A percentile compares a stretch with the other conserved stretches of the same genome.
These are phyloP conservation scores for Macrobrachium nipponense DNA, from an alignment of 1,140 invertebrate genomes.

Conservation along the genomic window DNA sequence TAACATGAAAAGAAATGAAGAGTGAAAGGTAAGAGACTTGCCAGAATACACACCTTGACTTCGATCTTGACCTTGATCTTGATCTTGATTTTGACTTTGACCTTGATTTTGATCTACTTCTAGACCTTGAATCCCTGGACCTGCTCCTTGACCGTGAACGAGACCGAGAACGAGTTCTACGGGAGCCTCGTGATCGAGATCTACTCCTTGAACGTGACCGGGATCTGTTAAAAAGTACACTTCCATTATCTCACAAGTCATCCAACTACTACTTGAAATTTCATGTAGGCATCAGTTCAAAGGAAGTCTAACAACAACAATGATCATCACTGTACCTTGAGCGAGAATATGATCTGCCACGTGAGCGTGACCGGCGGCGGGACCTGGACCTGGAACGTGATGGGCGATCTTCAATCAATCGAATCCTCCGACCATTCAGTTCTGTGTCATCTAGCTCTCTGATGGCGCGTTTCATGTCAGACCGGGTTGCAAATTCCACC, in stretches of 20 bases:
- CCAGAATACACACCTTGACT: not conserved
- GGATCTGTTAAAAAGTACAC: conserved; percentile 65
- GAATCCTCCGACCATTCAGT: conserved; percentile 70
- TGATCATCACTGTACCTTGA: not conserved
- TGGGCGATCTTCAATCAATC: conserved; percentile 72
- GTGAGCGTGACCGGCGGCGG: conserved; percentile 39
- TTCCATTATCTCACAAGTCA: not conserved
- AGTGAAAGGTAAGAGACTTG: not conserved
- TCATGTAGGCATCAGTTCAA: not conserved
- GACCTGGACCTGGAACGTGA: conserved; percentile 78
- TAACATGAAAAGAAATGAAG: too few relatives aligned
- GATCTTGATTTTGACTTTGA: not conserved
- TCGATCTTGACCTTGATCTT: not conserved
- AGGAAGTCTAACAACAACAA: not conserved
- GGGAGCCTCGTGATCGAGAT: conserved; percentile 12
- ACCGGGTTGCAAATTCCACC: conserved; percentile 68
- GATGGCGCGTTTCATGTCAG: conserved; percentile 72
- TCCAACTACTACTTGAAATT: not conserved
- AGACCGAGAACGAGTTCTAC: conserved; percentile 30
- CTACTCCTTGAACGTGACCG: conserved; percentile 73
- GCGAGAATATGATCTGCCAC: conserved; percentile 17
- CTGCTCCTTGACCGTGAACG: conserved; percentile 64
- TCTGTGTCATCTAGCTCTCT: conserved; percentile 73
- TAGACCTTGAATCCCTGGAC: conserved; percentile 38
- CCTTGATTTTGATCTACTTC: conserved; percentile 8